phyloP scores from a whole-genome alignment of 2,797 vertebrate species.

The Hypotaenidia philippensis region DNA sequence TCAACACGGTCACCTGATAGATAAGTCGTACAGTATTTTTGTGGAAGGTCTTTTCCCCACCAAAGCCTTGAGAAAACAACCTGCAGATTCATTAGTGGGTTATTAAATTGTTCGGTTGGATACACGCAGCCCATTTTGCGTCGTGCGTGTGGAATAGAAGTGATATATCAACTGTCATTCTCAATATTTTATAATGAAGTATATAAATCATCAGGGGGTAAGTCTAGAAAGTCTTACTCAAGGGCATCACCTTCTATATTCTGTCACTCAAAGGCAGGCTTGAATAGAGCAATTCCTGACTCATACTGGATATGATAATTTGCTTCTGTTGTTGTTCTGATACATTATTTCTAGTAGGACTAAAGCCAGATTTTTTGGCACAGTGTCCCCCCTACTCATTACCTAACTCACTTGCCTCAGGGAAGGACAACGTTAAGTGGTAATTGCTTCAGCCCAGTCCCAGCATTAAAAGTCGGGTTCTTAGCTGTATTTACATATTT shows the following conservation, averaged over 20 bases:
- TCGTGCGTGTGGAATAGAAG: neutral
- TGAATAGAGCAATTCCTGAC: neutral
- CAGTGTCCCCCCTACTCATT: neutral
- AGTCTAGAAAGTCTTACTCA: neutral
- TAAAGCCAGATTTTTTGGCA: neutral
- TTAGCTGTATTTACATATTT: conserved; percentile 47
- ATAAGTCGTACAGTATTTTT: rapidly evolving
- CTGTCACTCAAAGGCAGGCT: neutral
- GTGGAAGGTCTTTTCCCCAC: neutral
- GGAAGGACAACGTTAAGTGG: neutral
- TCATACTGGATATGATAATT: neutral
- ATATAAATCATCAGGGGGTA: neutral
- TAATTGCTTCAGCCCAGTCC: neutral
- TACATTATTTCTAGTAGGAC: neutral
- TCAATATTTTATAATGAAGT: neutral
- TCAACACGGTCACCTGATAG: neutral
- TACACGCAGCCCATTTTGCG: neutral
- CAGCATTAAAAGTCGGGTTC: conserved; percentile 29
- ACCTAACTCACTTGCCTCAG: neutral
- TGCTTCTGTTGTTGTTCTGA: neutral
- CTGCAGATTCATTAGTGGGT: neutral
- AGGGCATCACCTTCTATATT: neutral
- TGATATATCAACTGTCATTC: neutral
- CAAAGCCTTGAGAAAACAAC: neutral
- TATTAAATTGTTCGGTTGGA: neutral